These are phyloP conservation scores for Palaemon carinicauda DNA, from an alignment of 1,140 invertebrate species.

Conservation along the genomic window DNA sequence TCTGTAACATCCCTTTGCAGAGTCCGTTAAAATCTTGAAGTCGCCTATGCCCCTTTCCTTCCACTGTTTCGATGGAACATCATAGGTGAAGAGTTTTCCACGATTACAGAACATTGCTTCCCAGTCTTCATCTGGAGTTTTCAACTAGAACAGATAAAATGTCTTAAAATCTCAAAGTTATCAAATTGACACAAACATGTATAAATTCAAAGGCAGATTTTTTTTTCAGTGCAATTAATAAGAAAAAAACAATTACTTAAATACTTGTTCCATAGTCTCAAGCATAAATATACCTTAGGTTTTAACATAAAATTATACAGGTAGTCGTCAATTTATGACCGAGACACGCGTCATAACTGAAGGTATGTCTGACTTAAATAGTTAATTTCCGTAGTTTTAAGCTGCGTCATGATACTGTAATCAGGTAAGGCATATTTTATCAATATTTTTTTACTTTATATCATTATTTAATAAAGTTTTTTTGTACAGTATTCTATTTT, in stretches of 20 bases:
- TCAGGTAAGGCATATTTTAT: too few species aligned
- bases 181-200: too few species aligned
- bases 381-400: too few species aligned
- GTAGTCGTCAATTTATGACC: too few species aligned
- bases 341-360: too few species aligned
- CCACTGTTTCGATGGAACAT: slow-evolving; percentile 76
- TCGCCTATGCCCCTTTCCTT: slow-evolving; percentile 87
- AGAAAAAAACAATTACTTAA: background rate
- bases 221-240: background rate
- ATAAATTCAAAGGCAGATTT: too few species aligned
- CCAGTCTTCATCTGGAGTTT: slow-evolving; percentile 73
- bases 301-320: too few species aligned
- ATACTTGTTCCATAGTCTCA: background rate
- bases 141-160: slow-evolving; percentile 69
- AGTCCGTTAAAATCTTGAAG: slow-evolving; percentile 78
- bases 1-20: slow-evolving; percentile 31
- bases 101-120: slow-evolving; percentile 55
- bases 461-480: too few species aligned
- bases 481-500: too few species aligned
- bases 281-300: background rate
- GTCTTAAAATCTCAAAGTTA: slow-evolving; percentile 6
- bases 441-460: too few species aligned
- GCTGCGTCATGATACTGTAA: too few species aligned
- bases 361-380: too few species aligned
- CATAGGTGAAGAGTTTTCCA: slow-evolving; percentile 77